phyloP scores from a whole-genome alignment of 2,113 vertebrate genomes.

The Calidris pygmaea region DNA sequence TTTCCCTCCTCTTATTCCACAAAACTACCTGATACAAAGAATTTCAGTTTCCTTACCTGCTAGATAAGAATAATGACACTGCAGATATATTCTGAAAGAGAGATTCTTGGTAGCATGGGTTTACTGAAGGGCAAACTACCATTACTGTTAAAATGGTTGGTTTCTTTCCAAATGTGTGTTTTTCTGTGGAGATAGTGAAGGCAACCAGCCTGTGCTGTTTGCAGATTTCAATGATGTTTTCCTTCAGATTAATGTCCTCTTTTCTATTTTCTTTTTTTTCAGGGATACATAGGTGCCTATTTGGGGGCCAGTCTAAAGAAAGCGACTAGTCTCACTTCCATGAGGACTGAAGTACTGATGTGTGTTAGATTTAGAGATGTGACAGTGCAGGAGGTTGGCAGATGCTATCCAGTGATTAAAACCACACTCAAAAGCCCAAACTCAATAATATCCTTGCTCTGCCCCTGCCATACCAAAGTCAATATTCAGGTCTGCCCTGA shows the following conservation, averaged over 20 bases:
- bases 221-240: background rate
- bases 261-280: background rate
- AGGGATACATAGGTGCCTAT: background rate
- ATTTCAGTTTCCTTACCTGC: background rate
- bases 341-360: background rate
- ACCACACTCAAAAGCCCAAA: background rate
- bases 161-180: background rate
- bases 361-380: background rate
- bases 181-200: background rate
- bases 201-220: background rate
- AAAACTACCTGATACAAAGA: background rate
- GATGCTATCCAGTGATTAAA: background rate
- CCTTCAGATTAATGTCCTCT: background rate
- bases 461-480: background rate
- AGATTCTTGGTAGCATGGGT: background rate
- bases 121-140: background rate
- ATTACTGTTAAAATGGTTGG: background rate
- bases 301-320: background rate
- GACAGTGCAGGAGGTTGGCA: background rate
- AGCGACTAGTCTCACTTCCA: background rate
- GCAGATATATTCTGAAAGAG: background rate
- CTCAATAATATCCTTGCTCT: background rate
- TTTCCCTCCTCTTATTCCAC: background rate
- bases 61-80: background rate
- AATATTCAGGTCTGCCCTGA: background rate